Conservation (phyloP, 1,140 invertebrate species). For the Tetramorium alpestre region DNA sequence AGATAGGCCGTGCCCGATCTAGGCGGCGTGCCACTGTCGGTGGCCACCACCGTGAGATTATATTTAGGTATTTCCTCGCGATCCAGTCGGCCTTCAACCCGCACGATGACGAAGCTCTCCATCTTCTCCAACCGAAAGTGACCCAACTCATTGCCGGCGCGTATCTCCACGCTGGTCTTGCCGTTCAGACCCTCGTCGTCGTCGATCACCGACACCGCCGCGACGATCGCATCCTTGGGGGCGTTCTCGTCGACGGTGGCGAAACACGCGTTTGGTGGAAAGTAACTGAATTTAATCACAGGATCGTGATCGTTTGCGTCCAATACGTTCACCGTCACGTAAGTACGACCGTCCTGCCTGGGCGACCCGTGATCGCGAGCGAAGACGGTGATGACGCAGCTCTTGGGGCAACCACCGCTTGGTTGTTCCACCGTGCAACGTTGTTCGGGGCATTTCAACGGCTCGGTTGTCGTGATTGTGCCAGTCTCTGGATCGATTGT, state of each 20-base stretch:
- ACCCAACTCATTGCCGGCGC: slow-evolving; percentile 95
- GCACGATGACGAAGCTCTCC: slow-evolving; percentile 94
- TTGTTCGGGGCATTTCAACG: slow-evolving; percentile 92
- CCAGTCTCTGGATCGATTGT: slow-evolving; percentile 95
- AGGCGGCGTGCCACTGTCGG: slow-evolving; percentile 94
- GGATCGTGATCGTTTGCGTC: slow-evolving; percentile 98
- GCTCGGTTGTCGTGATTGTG: slow-evolving; percentile 92
- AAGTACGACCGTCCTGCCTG: slow-evolving; percentile 95
- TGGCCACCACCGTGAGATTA: slow-evolving; percentile 96
- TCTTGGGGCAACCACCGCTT: slow-evolving; percentile 91
- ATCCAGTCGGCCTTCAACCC: slow-evolving; percentile 96
- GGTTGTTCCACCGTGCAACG: slow-evolving; percentile 86
- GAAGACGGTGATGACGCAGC: slow-evolving; percentile 97
- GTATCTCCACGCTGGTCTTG: slow-evolving; percentile 93
- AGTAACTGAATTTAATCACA: slow-evolving; percentile 95
- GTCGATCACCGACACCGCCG: slow-evolving; percentile 96
- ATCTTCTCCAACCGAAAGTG: slow-evolving; percentile 95
- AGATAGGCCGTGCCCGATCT: slow-evolving; percentile 94
- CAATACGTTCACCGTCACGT: slow-evolving; percentile 96
- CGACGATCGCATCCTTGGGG: slow-evolving; percentile 94
- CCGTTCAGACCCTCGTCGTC: slow-evolving; percentile 96
- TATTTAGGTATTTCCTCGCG: slow-evolving; percentile 97
- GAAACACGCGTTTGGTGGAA: slow-evolving; percentile 90
- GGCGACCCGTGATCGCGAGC: slow-evolving; percentile 96
- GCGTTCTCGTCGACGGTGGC: slow-evolving; percentile 98